Evolutionary conservation across 2,797 vertebrate species (phyloP).

Genomic region (Dryobates pubescens): DNA sequence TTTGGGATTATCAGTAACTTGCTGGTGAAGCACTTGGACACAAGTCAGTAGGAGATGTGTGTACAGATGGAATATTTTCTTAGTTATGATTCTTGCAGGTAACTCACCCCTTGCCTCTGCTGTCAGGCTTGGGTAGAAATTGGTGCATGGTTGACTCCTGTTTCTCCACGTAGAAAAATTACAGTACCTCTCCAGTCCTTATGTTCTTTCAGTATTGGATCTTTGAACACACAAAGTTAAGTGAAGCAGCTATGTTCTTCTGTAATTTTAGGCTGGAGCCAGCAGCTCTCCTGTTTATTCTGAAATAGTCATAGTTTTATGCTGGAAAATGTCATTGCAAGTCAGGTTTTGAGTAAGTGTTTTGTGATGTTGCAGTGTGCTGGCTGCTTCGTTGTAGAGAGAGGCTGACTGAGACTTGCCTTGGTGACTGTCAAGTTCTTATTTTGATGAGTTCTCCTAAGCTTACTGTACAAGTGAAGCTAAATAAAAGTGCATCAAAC

Average conservation of each 20-base stretch:
- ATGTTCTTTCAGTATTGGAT: not conserved
- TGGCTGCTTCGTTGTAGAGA: not conserved
- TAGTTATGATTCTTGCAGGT: not conserved
- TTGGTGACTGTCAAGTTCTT: not conserved
- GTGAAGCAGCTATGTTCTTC: not conserved
- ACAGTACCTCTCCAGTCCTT: not conserved
- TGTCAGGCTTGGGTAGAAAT: not conserved
- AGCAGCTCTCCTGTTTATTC: not conserved
- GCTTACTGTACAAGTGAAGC: not conserved
- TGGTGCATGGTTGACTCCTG: not conserved
- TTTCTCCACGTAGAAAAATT: not conserved
- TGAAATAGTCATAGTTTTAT: not conserved
- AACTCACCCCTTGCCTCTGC: not conserved
- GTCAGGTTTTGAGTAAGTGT: not conserved
- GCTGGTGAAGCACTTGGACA: not conserved
- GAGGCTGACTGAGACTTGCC: not conserved
- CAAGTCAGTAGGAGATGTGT: accelerated
- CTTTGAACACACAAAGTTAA: not conserved
- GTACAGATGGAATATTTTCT: not conserved
- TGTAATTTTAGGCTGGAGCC: not conserved
- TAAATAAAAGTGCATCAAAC: not conserved
- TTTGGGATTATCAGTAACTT: not conserved
- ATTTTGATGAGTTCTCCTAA: not conserved
- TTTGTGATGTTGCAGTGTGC: not conserved
- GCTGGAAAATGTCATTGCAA: not conserved